A percentile compares a stretch with the other conserved stretches of the same genome.
Conservation (phyloP, 2,797 vertebrate genomes). For the Hybognathus amarus region DNA sequence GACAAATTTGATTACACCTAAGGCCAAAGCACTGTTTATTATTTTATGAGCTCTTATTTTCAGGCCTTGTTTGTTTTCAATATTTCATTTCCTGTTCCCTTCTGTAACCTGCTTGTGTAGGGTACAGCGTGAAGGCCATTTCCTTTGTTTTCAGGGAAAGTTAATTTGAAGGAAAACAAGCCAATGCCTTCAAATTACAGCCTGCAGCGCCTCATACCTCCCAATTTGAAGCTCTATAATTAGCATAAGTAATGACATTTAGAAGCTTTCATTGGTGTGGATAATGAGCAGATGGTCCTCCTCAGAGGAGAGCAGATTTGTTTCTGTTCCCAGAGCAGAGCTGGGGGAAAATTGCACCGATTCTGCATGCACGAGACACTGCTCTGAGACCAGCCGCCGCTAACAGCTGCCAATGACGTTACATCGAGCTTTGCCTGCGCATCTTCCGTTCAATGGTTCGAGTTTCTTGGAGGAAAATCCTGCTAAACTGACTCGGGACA, state of each 20-base stretch:
- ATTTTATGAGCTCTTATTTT: constrained; percentile 16
- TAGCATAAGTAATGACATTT: constrained; percentile 67
- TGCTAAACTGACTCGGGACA: constrained; percentile 36
- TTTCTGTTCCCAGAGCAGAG: constrained; percentile 54
- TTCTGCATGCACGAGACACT: constrained; percentile 38
- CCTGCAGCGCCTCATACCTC: constrained; percentile 40
- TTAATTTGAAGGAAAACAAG: constrained; percentile 57
- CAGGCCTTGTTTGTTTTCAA: constrained; percentile 33
- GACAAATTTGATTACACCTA: constrained; percentile 27
- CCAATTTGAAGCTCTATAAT: constrained; percentile 60
- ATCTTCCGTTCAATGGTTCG: background rate
- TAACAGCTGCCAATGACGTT: constrained; percentile 16
- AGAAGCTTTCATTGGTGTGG: constrained; percentile 57
- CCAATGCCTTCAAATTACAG: constrained; percentile 61
- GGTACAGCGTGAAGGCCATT: constrained; percentile 18
- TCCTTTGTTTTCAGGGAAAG: constrained; percentile 43
- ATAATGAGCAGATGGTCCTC: constrained; percentile 62
- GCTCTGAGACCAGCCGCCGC: constrained; percentile 31
- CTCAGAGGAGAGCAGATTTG: constrained; percentile 52
- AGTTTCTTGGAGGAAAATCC: constrained; percentile 22
- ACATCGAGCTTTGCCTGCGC: constrained; percentile 15
- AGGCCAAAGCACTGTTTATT: background rate
- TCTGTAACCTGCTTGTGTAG: constrained; percentile 33
- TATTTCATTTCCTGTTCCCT: constrained; percentile 48
- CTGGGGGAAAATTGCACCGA: constrained; percentile 31